Evolutionary conservation across 2,797 vertebrate species (phyloP).

Genomic region (Pagetopsis macropterus): DNA sequence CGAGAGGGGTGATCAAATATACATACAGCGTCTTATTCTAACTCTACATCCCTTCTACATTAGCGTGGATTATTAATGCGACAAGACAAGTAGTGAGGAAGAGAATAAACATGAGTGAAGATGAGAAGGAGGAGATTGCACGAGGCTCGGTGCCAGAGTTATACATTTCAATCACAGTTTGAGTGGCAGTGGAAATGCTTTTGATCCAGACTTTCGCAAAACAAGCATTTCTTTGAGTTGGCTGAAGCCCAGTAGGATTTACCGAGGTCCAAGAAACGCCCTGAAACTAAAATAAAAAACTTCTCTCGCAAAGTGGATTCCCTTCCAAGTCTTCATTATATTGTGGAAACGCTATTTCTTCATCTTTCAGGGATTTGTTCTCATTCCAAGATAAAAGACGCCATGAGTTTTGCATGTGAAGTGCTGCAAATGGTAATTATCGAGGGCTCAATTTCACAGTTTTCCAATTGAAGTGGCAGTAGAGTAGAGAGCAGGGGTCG

Average conservation of each 20-base stretch:
- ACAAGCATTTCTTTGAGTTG: constrained; percentile 72
- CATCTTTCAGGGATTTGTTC: constrained; percentile 41
- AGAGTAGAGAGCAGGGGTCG: not conserved
- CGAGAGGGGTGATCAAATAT: constrained; percentile 62
- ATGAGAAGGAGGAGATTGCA: constrained; percentile 28
- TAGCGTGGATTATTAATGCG: constrained; percentile 65
- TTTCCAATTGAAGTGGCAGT: constrained; percentile 31
- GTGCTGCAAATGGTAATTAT: constrained; percentile 23
- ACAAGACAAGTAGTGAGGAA: not conserved
- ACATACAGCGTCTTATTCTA: constrained; percentile 44
- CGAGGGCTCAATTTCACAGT: constrained; percentile 28
- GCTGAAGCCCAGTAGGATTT: constrained; percentile 65
- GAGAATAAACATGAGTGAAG: constrained; percentile 34
- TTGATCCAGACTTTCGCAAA: constrained; percentile 72
- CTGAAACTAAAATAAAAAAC: constrained; percentile 3
- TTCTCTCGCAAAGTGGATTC: constrained; percentile 47
- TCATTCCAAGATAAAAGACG: constrained; percentile 35
- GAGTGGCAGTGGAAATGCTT: constrained; percentile 66
- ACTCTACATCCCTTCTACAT: constrained; percentile 44
- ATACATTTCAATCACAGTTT: constrained; percentile 76
- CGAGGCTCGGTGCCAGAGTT: constrained; percentile 51
- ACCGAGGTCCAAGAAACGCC: constrained; percentile 48
- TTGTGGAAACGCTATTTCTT: constrained; percentile 41
- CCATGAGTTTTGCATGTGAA: constrained; percentile 24
- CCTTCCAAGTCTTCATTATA: constrained; percentile 60